Base-by-base conservation (phyloP, 2,797 vertebrate species). In the Lutjanus campechanus region DNA sequence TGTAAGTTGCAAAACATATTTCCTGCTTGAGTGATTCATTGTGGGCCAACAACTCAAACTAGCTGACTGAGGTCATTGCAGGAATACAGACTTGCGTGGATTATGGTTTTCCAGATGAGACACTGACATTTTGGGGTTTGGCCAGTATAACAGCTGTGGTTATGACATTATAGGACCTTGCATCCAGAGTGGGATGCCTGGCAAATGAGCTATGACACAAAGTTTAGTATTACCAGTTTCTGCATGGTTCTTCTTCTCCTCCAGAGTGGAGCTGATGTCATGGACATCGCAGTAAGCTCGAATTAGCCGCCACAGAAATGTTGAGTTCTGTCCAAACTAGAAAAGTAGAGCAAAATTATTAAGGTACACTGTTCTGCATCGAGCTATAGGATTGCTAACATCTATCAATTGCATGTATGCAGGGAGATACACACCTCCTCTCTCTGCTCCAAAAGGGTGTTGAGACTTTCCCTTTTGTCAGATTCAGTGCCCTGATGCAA, bases 201-300 rank as follows among this genome's bases (percentile, higher is more conserved):
- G 54, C 7, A 65, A 70, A 67, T 77, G 19, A 53, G 47, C 20
- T 19, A n/a, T 22, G 41, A 55, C 58, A 84, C 9, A 49, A 20
- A 11, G 8, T 69, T 64, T 19, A 6, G 43, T 70, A 91, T 96
- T 96, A 99, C 98, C 98, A 10, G 92, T 90, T 92, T 95, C 94
- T 84, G 97, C 97, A 8, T 95, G 95, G 58, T 81, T 90, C 86
- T 96, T 98, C 92, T 97, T 99, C 87, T 98, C 97, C 81, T 97
- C 95, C 68, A 73, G 29, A 81, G 96, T 92, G 86, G 89, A 58
- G 87, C 96, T 94, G 88, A 97, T 66, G 76, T 97, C 97, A 91
- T 96, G 98, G 87, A 97, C 93, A 81, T 99, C 98, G 69, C 96
- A 96, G 83, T 98, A 96, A 56, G 97, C 96, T 54, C 98, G 96